These are phyloP conservation scores for Autographa gamma DNA, from an alignment of 2,888 invertebrate genomes.

Conservation along the genomic window DNA sequence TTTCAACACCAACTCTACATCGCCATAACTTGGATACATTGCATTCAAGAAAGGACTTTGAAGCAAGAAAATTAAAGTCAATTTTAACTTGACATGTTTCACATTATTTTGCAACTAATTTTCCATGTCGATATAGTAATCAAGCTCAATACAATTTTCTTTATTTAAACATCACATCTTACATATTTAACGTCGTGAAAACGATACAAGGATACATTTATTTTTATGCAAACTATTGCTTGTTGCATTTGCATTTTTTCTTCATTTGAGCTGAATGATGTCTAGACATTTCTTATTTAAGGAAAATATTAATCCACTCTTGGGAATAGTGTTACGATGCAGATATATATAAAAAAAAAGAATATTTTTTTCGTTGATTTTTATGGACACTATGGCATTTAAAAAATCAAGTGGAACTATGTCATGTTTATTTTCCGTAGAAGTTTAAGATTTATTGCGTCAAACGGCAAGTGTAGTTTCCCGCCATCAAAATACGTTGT, in stretches of 20 bases:
- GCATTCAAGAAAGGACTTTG: neutral
- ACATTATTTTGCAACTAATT: neutral
- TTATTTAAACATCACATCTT: neutral
- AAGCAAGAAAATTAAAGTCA: neutral
- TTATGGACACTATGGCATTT: neutral
- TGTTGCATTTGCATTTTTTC: neutral
- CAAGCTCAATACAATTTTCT: neutral
- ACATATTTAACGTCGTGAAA: neutral
- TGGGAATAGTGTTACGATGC: neutral
- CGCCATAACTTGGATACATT: neutral
- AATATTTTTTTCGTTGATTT: no score
- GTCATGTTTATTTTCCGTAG: neutral
- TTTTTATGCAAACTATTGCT: neutral
- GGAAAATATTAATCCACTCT: neutral
- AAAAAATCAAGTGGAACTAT: neutral
- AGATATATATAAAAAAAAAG: no score
- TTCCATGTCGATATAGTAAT: neutral
- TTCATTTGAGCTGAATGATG: constrained; percentile 4
- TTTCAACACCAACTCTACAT: neutral
- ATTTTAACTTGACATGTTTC: neutral
- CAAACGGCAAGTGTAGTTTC: neutral
- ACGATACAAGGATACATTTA: neutral
- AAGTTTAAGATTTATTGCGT: neutral
- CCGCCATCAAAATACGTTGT: constrained; percentile 21
- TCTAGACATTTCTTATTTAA: neutral